phyloP scores from a whole-genome alignment of 2,797 vertebrate genomes.

The Columba guinea region DNA sequence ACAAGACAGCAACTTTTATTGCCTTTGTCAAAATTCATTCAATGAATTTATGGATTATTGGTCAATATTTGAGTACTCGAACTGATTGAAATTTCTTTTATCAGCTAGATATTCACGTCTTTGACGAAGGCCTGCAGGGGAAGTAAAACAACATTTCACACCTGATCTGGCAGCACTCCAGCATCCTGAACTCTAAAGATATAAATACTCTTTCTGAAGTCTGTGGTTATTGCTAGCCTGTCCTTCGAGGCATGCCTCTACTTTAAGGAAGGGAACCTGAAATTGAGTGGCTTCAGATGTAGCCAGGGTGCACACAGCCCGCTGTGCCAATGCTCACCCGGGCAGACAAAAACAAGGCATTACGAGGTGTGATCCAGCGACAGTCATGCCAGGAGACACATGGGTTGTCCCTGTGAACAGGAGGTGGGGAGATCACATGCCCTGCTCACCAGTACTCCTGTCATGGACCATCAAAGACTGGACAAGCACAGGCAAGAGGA shows the following conservation, averaged over 20 bases:
- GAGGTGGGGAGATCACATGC: not conserved
- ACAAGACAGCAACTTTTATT: not conserved
- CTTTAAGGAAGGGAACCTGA: not conserved
- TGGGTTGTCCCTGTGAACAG: not conserved
- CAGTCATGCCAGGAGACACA: not conserved
- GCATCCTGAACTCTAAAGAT: not conserved
- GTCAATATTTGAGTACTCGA: not conserved
- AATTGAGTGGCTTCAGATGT: accelerated
- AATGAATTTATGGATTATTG: not conserved
- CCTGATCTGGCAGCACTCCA: not conserved
- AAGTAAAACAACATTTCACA: not conserved
- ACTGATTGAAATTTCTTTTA: not conserved
- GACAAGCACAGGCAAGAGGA: not conserved
- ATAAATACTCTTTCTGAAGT: not conserved
- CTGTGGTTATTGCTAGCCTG: not conserved
- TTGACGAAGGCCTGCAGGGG: not conserved
- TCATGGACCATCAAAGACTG: not conserved
- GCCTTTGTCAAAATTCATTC: not conserved
- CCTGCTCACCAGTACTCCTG: not conserved
- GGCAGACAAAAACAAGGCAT: not conserved
- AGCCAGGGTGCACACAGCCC: accelerated
- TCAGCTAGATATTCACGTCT: not conserved
- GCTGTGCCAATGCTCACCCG: not conserved
- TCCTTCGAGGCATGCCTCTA: not conserved
- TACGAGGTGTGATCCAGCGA: not conserved